These are phyloP conservation scores for Cygnus buccinator DNA, from an alignment of 2,113 vertebrate species.

Conservation along the genomic window DNA sequence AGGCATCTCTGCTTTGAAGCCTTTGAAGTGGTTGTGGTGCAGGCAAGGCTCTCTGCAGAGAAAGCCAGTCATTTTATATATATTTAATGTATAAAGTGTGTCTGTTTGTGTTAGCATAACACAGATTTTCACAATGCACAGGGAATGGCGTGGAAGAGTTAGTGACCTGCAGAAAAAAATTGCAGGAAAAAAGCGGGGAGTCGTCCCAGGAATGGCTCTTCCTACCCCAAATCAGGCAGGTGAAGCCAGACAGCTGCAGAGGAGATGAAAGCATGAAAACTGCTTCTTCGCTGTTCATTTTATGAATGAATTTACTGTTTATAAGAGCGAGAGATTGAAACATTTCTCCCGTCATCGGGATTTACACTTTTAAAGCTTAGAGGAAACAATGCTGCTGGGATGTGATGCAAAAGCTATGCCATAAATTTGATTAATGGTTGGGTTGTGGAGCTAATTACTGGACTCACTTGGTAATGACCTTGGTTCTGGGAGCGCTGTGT, in stretches of 20 bases:
- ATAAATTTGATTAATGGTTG: neutral
- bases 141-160: neutral
- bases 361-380: neutral
- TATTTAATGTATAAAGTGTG: neutral
- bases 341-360: neutral
- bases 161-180: neutral
- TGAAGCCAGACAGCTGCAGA: neutral
- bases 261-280: neutral
- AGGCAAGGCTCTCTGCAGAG: conserved; percentile 10
- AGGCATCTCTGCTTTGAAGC: conserved; percentile 59
- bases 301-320: neutral
- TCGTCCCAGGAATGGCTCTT: neutral
- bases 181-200: neutral
- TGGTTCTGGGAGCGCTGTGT: neutral
- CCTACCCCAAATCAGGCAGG: neutral
- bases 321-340: neutral
- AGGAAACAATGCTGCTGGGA: neutral
- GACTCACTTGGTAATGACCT: neutral
- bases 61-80: neutral
- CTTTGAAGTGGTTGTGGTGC: conserved; percentile 57
- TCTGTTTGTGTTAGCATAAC: neutral
- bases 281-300: neutral
- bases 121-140: neutral
- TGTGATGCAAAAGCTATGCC: neutral
- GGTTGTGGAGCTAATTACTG: neutral